These are phyloP conservation scores for Limnephilus rhombicus DNA, from an alignment of 2,888 invertebrate genomes.

Conservation along the genomic window DNA sequence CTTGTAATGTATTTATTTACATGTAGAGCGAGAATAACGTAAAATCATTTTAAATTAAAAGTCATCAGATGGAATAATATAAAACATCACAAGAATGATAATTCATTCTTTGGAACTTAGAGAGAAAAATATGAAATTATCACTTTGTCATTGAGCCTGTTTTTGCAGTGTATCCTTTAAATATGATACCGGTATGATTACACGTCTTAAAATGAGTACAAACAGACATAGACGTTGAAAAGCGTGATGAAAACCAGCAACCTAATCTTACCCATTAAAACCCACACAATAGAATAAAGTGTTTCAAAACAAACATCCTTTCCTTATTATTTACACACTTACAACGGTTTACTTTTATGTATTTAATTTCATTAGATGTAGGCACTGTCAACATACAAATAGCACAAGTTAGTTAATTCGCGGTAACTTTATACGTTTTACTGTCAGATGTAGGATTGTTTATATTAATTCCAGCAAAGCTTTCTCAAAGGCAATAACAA, in stretches of 20 bases:
- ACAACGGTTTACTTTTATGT: background rate
- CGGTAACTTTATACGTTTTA: background rate
- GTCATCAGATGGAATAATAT: no score
- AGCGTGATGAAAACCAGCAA: background rate
- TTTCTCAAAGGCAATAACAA: background rate
- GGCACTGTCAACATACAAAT: background rate
- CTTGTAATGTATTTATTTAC: no score
- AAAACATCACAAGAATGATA: no score
- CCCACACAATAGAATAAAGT: background rate
- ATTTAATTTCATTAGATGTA: background rate
- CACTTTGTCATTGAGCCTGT: no score
- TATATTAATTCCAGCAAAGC: background rate
- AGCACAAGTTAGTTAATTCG: background rate
- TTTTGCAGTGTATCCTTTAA: background rate
- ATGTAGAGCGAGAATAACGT: no score
- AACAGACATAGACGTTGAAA: background rate
- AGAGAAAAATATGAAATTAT: no score
- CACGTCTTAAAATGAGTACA: background rate
- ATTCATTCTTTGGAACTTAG: no score
- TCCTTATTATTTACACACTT: background rate
- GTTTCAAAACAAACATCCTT: background rate
- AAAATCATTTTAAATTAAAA: no score
- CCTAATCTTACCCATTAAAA: background rate
- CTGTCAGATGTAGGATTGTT: background rate
- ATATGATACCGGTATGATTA: background rate